These are phyloP conservation scores for Manis javanica DNA, from an alignment of 2,797 vertebrate genomes.

Conservation along the genomic window DNA sequence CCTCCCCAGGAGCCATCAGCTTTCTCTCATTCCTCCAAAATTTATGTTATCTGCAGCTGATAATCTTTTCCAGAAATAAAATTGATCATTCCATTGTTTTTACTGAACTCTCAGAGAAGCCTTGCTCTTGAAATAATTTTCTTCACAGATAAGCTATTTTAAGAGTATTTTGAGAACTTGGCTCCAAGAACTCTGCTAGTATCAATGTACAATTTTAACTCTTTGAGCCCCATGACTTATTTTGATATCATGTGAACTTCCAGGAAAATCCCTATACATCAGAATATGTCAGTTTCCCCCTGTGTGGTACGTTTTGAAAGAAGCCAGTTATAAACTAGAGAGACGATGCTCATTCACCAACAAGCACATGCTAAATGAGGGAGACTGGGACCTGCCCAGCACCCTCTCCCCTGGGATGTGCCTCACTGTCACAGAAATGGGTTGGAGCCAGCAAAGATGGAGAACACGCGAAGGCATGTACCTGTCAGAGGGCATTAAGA, in stretches of 20 bases:
- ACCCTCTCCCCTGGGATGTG: not conserved
- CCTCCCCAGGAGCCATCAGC: not conserved
- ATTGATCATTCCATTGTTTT: not conserved
- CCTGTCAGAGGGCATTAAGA: not conserved
- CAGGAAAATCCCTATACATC: not conserved
- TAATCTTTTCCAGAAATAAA: not conserved
- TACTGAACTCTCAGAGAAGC: not conserved
- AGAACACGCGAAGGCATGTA: not conserved
- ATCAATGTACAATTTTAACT: constrained; percentile 14
- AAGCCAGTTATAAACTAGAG: not conserved
- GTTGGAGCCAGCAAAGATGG: not conserved
- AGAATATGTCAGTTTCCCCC: not conserved
- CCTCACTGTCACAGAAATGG: not conserved
- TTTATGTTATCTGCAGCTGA: not conserved
- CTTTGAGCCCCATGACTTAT: not conserved
- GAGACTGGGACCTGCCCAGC: not conserved
- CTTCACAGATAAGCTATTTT: not conserved
- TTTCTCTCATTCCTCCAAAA: not conserved
- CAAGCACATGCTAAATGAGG: not conserved
- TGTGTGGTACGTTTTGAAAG: not conserved
- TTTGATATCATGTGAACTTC: not conserved
- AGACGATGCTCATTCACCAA: not conserved
- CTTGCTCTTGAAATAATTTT: constrained; percentile 26
- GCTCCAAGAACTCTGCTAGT: not conserved
- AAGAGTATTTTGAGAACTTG: not conserved